Evolutionary conservation across 2,113 vertebrate species (phyloP), one percentile per base, ranked within the genome.

Genomic region (Beaufortia kweichowensis): DNA sequence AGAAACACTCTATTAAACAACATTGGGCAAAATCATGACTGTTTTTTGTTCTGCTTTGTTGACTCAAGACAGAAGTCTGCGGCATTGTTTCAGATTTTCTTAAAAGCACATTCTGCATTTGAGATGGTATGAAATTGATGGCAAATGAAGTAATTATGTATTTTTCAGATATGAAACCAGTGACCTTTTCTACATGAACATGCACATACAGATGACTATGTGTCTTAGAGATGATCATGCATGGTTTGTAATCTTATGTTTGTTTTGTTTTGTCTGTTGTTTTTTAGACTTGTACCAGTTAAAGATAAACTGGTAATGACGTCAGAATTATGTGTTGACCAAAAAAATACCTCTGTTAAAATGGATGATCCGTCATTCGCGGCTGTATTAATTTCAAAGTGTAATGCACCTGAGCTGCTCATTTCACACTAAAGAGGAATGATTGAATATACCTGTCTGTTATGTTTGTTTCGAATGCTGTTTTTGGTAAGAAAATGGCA

Each of bases 271-370:
- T 83, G 2, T 48, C 31, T 19, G 11, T 50, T 26, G 14, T 29
- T 19, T 50, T 29, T 21, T 11, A 50, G 24, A 67, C 65, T 56
- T 24, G 5, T 1, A 55, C 50, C 23, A 35, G 53, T 59, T 71
- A 61, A 59, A 23, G 33, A 28, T 46, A 57, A 66, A 68, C 63
- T 67, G 75, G 28, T 63, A 39, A 81, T 83, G 81, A 55, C 64
- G 46, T 85, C 69, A 75, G 46, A 83, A 81, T 86, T 85, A 55
- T 63, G 9, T 39, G 68, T 78, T 80, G 85, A 86, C 84, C 85
- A 86, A 86, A 59, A 85, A 88, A 89, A 89, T 89, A 90, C 90
- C 90, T 91, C 89, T 83, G 73, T 75, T 57, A 12, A 31, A 59
- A 67, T 33, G 19, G 55, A 43, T 41, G 48, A 53, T 76, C 41